A percentile compares a stretch with the other conserved stretches of the same genome.
Conservation (phyloP, 2,113 vertebrate genomes). For the Burhinus oedicnemus region DNA sequence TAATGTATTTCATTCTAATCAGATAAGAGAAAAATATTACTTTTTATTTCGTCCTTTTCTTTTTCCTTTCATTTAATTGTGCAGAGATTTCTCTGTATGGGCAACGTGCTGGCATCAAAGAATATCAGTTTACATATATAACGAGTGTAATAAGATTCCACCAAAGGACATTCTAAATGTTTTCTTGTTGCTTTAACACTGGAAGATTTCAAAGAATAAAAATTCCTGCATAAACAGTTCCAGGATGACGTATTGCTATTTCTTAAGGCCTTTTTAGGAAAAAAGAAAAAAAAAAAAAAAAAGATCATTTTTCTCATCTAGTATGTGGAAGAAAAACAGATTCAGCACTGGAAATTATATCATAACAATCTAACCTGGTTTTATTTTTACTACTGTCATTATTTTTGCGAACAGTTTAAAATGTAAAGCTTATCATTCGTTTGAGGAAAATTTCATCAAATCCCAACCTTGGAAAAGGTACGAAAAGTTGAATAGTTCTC, state of each 20-base stretch:
- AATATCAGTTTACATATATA: conserved; percentile 98
- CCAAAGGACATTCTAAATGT: conserved; percentile 99
- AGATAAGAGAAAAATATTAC: conserved; percentile 74
- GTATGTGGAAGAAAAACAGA: conserved; percentile 4
- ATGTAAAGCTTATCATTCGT: conserved; percentile 18
- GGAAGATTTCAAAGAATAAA: conserved; percentile 94
- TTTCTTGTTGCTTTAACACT: conserved; percentile 99
- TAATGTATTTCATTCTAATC: conserved; percentile 82
- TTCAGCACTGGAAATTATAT: conserved; percentile 5
- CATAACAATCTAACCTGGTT: neutral
- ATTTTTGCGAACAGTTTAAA: neutral
- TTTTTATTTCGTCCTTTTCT: conserved; percentile 71
- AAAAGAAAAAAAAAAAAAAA: neutral
- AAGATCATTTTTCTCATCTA: neutral
- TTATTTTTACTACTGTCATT: neutral
- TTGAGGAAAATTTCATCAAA: conserved; percentile 33
- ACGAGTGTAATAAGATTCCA: conserved; percentile 96
- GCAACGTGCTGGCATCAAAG: conserved; percentile 97
- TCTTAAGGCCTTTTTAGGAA: conserved; percentile 58
- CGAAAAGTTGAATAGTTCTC: neutral
- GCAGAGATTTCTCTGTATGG: conserved; percentile 93
- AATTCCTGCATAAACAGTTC: conserved; percentile 77
- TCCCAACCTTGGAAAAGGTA: neutral
- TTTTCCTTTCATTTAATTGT: conserved; percentile 83
- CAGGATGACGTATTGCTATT: conserved; percentile 66